These are phyloP conservation scores for Elanus axillaris DNA, from an alignment of 2,113 vertebrate species.

Conservation along the genomic window DNA sequence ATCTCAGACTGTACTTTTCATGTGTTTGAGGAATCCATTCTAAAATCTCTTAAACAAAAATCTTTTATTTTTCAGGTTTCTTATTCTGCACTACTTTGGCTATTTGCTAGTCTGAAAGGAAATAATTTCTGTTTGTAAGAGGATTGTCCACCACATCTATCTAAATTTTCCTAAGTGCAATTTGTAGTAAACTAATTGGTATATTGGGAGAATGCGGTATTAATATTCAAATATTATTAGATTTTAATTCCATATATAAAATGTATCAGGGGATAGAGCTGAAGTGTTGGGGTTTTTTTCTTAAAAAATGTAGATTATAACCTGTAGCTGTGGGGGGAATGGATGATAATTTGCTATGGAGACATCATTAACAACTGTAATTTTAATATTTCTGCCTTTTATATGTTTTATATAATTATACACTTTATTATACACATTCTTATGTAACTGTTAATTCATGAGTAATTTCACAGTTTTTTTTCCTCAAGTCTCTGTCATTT, in stretches of 20 bases:
- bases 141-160: neutral
- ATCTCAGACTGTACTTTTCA: neutral
- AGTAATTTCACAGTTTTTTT: neutral
- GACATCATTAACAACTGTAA: neutral
- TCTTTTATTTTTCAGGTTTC: neutral
- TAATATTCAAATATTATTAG: neutral
- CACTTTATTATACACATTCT: neutral
- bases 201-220: neutral
- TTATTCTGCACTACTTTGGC: neutral
- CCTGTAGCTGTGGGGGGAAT: neutral
- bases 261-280: neutral
- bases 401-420: neutral
- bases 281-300: neutral
- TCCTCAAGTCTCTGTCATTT: neutral
- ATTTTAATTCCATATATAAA: neutral
- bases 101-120: neutral
- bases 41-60: neutral
- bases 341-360: neutral
- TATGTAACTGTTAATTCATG: neutral
- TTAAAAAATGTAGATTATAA: neutral
- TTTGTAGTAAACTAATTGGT: neutral
- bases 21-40: neutral
- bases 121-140: neutral
- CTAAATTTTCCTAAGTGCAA: neutral
- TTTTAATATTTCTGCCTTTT: neutral